These are phyloP conservation scores for Nesoenas mayeri DNA, from an alignment of 2,113 vertebrate genomes.

Conservation along the genomic window DNA sequence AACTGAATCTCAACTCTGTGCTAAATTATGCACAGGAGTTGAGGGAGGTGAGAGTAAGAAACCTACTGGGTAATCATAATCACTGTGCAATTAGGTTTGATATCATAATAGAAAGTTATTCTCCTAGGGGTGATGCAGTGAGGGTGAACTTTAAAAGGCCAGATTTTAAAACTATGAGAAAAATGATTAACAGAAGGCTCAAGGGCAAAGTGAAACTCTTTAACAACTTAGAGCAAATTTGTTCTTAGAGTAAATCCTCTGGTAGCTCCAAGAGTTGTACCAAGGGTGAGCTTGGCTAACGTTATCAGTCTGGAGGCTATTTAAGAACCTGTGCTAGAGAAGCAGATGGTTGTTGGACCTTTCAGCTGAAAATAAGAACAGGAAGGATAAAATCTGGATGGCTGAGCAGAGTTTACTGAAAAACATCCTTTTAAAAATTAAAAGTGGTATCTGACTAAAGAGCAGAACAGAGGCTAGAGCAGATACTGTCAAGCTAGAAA, in stretches of 20 bases:
- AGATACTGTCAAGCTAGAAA: not conserved
- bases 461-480: not conserved
- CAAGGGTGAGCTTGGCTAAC: slow-evolving; percentile 55
- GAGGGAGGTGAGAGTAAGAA: slow-evolving; percentile 56
- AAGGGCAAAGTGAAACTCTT: slow-evolving; percentile 67
- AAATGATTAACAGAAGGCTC: slow-evolving; percentile 63
- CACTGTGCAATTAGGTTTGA: slow-evolving; percentile 62
- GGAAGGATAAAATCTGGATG: not conserved
- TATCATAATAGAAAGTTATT: slow-evolving; percentile 71
- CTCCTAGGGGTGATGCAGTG: slow-evolving; percentile 51
- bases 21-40: slow-evolving; percentile 56
- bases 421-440: slow-evolving; percentile 31
- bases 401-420: not conserved
- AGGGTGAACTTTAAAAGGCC: slow-evolving; percentile 71
- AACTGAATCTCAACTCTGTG: not conserved
- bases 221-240: slow-evolving; percentile 52
- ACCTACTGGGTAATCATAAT: slow-evolving; percentile 64
- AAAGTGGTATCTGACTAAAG: not conserved
- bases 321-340: slow-evolving; percentile 19
- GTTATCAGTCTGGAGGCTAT: slow-evolving; percentile 26
- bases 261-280: not conserved
- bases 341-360: slow-evolving; percentile 28
- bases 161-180: slow-evolving; percentile 60
- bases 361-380: slow-evolving; percentile 25
- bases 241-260: slow-evolving; percentile 27